Base-by-base conservation (phyloP, 2,888 invertebrate genomes). In the Neria commutata region DNA sequence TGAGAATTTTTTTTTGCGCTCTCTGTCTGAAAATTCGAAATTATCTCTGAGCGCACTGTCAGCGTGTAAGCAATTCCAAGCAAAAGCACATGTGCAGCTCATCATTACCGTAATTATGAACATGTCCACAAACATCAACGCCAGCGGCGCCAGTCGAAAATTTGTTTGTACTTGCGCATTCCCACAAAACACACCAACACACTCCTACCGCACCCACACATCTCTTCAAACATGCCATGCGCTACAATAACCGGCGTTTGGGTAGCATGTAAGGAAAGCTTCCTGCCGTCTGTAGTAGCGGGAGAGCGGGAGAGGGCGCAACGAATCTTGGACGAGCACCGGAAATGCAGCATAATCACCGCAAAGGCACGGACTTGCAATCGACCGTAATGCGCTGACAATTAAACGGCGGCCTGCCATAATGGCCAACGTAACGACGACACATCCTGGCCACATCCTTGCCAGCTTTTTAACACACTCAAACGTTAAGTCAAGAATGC, bases 121-220 rank as follows among this genome's bases (percentile, higher is more conserved):
- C 14, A 37, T 37, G 37, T 16, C 16, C 1, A 45, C 10, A 24
- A 34, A 40, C 16, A 29, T 26, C 46, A 58, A 16, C 2, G 52
- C 34, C 42, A 19, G n/a, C 21, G 19, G 17, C 42, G 42, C 19
- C 42, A 42, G 4, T 11, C 21, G 21, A 3, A 17, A 51, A 60
- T 66, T 66, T 66, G 61, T 66, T 66, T 66, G 64, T 66, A 64
- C 56, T 47, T 66, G 66, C 64, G 66, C 66, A 57, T 10, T 62
- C 25, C 19, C 23, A 23, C 17, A 42, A 19, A 17, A 42, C 17
- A n/a, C n/a, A 11, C 6, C 29, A 29, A 11, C 29, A 29, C 29
- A 29, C 29, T 37, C 37, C n/a, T n/a, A 37, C 37, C 37, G 21
- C 42, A 17, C 42, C 8, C 3, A 6, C 19, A 42, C n/a, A n/a